Base-by-base conservation (phyloP, 92 coral and sea anemone genomes). In the Palythoa heliodiscus region DNA sequence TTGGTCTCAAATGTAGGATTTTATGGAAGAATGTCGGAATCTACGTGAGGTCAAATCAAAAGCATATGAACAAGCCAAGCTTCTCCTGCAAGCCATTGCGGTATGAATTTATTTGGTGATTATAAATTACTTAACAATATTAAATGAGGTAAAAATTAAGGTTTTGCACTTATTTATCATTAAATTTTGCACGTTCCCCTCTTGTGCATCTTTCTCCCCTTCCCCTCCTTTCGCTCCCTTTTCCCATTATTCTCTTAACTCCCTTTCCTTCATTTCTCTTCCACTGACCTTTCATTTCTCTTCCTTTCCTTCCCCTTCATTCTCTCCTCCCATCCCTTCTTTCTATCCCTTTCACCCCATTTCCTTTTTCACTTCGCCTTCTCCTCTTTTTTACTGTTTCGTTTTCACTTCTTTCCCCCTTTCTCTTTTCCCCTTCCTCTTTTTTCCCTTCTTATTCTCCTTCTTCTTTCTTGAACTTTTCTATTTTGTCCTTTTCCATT, bases 31-130 rank as follows among this genome's bases (percentile, higher is more conserved):
- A 61, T 81, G 79, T 7, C 86, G 79, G 19, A 84, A 73, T 52
- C 82, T 94, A 71, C 88, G 86, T 84, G 88, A 82, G 52, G 83
- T 83, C 55, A 70, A 83, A 53, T 63, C 92, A 23, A 86, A 52
- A 17, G 95, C 98, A 2, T 71, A 93, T 50, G 86, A 94, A 7
- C 98, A 88, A 5, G 70, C 95, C 86, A 73, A 82, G 54, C 90
- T 94, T 47, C 85, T 94, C 61, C 50, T 90, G 53, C 91, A 84
- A 76, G 84, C 93, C 39, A 84, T 88, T 53, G 91, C 91, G 58
- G 93, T 90, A 52, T 83, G 91, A 77, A 1, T 70, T 24, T 22
- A 6, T 7, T 9, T 39, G 48, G 13, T 76, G 43, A 29, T 54
- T 4, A 12, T 12, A 24, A 23, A 70, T 5, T 29, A 4, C 1